A percentile compares a stretch with the other conserved stretches of the same genome.
These are phyloP conservation scores for Ictidomys tridecemlineatus DNA, from an alignment of 2,113 vertebrate genomes.

Conservation along the genomic window DNA sequence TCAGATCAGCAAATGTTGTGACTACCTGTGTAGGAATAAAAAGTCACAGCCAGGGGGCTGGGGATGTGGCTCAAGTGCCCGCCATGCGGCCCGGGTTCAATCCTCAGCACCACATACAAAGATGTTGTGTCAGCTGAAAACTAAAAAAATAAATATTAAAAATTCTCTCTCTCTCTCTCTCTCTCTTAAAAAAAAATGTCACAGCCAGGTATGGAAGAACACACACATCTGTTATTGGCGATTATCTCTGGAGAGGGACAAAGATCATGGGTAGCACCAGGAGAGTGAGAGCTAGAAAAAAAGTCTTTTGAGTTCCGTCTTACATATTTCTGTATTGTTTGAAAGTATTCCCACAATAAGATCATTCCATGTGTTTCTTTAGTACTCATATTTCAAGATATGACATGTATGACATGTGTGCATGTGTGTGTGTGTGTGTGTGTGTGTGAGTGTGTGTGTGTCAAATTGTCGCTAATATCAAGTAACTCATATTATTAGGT, in stretches of 20 bases:
- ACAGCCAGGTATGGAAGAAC: neutral
- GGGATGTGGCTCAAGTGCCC: too few species aligned
- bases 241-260: neutral
- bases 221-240: neutral
- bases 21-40: neutral
- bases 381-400: neutral
- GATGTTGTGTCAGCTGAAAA: too few species aligned
- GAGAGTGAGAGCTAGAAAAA: neutral
- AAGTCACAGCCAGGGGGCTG: neutral
- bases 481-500: neutral
- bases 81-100: too few species aligned
- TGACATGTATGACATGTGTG: neutral
- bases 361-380: neutral
- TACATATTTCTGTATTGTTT: neutral
- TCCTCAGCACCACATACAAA: too few species aligned
- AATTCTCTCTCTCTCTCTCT: too few species aligned
- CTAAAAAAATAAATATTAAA: too few species aligned
- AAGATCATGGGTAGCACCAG: neutral
- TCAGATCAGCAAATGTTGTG: neutral
- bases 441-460: neutral
- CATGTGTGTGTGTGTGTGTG: neutral
- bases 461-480: neutral
- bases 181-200: neutral
- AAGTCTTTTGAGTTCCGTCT: neutral
- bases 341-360: constrained; percentile 6